A percentile compares a stretch with the other conserved stretches of the same genome.
Evolutionary conservation across 2,888 invertebrate genomes (phyloP).

Genomic region (Bimastos eiseni): DNA sequence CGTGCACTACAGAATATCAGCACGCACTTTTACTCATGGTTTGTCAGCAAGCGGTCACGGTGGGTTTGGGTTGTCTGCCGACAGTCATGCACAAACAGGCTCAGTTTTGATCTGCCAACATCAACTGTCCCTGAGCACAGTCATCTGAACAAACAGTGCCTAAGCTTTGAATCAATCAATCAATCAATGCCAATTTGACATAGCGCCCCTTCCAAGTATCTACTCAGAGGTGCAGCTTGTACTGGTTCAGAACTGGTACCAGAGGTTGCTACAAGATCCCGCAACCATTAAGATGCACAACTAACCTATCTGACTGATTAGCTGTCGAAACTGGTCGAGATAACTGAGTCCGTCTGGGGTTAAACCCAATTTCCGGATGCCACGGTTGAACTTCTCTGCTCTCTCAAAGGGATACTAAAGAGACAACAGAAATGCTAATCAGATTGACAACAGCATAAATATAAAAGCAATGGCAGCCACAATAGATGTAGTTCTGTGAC

Average conservation of each 20-base stretch:
- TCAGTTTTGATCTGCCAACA: no score
- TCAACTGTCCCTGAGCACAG: no score
- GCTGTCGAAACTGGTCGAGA: constrained; percentile 86
- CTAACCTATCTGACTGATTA: constrained; percentile 88
- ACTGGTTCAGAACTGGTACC: background rate
- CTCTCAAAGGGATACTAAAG: constrained; percentile 75
- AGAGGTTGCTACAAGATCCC: background rate
- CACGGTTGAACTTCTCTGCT: constrained; percentile 90
- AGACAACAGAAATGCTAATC: background rate
- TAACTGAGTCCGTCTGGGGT: constrained; percentile 82
- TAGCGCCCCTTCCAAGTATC: no score
- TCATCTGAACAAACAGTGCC: no score
- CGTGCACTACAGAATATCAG: no score
- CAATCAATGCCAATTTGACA: no score
- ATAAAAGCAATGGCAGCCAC: background rate
- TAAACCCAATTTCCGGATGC: constrained; percentile 81
- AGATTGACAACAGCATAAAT: background rate
- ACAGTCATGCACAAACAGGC: no score
- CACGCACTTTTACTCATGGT: no score
- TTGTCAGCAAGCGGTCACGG: no score
- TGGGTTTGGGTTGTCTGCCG: no score
- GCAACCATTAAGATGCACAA: constrained; percentile 25
- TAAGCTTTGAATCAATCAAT: no score
- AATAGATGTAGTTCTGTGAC: background rate
- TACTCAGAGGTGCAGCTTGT: background rate